phyloP scores from a whole-genome alignment of 1,140 invertebrate genomes.

The Acromyrmex heyeri region DNA sequence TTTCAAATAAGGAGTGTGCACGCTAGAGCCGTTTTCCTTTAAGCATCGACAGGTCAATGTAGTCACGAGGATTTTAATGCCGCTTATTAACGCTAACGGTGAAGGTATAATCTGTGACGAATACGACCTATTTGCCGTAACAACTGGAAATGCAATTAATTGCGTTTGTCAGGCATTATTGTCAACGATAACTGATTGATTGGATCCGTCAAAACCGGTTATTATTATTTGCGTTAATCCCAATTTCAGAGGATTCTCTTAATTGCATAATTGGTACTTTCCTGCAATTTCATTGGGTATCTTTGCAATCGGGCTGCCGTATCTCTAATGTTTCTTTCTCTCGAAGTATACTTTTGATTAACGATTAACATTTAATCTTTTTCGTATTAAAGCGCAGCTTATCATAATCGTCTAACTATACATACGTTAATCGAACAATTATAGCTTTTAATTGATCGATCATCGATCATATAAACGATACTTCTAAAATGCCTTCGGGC shows the following conservation, averaged over 20 bases:
- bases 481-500: not conserved
- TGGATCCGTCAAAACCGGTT: not conserved
- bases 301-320: conserved; percentile 22
- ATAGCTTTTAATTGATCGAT: not conserved
- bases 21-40: not conserved
- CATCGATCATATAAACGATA: conserved; percentile 15
- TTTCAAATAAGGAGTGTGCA: not conserved
- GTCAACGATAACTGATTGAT: conserved; percentile 16
- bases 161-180: conserved; percentile 21
- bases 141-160: conserved; percentile 29
- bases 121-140: conserved; percentile 29
- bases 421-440: conserved; percentile 9
- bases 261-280: conserved; percentile 45
- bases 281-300: conserved; percentile 28
- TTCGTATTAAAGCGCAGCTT: not conserved
- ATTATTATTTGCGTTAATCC: conserved; percentile 59
- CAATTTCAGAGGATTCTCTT: conserved; percentile 2
- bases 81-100: conserved; percentile 34
- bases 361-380: not conserved
- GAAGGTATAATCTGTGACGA: conserved; percentile 64
- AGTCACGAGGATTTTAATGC: conserved; percentile 54
- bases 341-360: not conserved
- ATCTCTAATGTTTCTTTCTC: not conserved
- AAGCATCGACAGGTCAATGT: not conserved
- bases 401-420: not conserved